Conservation (phyloP, 2,113 vertebrate species). For the Hippolais icterina region DNA sequence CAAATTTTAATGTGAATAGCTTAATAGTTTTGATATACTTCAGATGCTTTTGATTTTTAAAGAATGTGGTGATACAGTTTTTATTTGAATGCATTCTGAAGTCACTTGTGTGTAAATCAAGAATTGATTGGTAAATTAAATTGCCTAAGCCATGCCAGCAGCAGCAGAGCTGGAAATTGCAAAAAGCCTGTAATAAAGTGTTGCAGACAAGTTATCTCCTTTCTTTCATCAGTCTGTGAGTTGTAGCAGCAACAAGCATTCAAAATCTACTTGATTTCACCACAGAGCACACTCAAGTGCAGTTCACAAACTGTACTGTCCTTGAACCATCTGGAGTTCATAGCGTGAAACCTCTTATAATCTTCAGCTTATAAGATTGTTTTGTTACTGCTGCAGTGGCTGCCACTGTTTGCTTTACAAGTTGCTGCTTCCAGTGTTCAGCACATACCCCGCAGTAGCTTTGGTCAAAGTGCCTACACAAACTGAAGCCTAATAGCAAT, state of each 20-base stretch:
- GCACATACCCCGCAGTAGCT: background rate
- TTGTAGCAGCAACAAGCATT: conserved; percentile 17
- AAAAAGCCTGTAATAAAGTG: conserved; percentile 15
- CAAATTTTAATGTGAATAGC: background rate
- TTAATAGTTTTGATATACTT: background rate
- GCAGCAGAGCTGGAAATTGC: background rate
- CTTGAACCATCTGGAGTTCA: background rate
- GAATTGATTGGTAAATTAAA: conserved; percentile 46
- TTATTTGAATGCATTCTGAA: conserved; percentile 16
- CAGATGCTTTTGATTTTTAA: conserved; percentile 14
- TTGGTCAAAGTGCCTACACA: background rate
- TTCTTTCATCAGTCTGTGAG: background rate
- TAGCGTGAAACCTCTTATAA: background rate
- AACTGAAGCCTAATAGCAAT: background rate
- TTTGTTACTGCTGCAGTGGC: background rate
- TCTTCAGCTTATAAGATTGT: background rate
- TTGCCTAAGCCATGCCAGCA: conserved; percentile 6
- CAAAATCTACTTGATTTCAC: conserved; percentile 19
- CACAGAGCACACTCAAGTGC: background rate
- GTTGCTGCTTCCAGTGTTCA: background rate
- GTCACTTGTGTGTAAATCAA: conserved; percentile 41
- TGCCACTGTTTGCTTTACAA: background rate
- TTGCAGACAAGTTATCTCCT: background rate
- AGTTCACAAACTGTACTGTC: background rate
- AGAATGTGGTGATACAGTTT: background rate